These are phyloP conservation scores for Amphiduros pacificus DNA, from an alignment of 2,888 invertebrate genomes.

Conservation along the genomic window DNA sequence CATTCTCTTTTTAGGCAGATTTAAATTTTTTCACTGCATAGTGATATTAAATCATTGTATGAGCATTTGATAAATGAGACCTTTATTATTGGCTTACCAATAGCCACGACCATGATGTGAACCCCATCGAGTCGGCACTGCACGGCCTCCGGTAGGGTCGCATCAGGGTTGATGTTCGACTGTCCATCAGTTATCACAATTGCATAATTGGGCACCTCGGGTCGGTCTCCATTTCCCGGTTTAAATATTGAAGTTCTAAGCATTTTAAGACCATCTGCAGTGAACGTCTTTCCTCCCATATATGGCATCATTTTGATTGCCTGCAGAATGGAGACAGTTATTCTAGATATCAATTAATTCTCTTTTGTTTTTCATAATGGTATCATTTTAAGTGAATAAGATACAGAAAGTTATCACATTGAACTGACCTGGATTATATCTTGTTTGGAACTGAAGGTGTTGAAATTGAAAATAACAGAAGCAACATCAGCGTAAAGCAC, in stretches of 20 bases:
- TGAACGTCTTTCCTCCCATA: slow-evolving; percentile 8
- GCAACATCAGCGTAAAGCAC: slow-evolving; percentile 8
- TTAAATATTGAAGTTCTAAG: background rate
- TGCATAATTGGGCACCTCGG: slow-evolving; percentile 13
- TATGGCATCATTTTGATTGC: background rate
- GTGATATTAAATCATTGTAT: no score
- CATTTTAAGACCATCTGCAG: slow-evolving; percentile 1
- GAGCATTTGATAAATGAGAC: no score
- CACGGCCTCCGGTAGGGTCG: slow-evolving; percentile 9
- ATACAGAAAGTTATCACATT: background rate
- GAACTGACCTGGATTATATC: background rate
- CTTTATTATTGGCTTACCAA: no score
- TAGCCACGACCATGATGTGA: slow-evolving; percentile 13
- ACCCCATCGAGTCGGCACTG: slow-evolving; percentile 3
- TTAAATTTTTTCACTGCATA: no score
- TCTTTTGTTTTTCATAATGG: background rate
- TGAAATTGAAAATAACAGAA: background rate
- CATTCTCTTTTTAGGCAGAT: no score
- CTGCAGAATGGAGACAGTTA: background rate
- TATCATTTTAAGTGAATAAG: background rate
- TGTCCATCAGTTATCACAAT: slow-evolving; percentile 20
- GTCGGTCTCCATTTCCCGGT: background rate
- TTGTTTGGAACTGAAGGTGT: background rate
- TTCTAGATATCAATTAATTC: background rate
- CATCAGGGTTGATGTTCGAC: slow-evolving; percentile 12